These are phyloP conservation scores for Scaptomyza pallida DNA, from an alignment of 1,140 invertebrate genomes.

Conservation along the genomic window DNA sequence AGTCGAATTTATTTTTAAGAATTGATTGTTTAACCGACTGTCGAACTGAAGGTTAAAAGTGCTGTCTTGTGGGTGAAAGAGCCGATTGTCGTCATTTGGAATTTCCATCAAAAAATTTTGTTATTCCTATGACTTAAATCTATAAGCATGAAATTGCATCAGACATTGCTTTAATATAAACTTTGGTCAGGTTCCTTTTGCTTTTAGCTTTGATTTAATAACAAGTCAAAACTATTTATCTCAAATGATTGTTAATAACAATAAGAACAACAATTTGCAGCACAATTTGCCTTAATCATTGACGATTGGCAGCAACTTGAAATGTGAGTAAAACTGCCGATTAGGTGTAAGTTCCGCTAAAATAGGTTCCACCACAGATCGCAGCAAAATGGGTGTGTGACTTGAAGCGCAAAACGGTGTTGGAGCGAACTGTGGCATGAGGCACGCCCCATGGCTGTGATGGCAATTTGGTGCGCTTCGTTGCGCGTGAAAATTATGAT, in stretches of 20 bases:
- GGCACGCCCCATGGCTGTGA: slow-evolving; percentile 58
- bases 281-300: background rate
- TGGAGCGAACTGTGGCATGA: slow-evolving; percentile 63
- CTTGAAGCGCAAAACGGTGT: background rate
- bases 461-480: slow-evolving; percentile 75
- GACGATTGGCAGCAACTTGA: background rate
- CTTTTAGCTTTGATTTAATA: too few species aligned
- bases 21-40: slow-evolving; percentile 27
- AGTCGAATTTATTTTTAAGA: slow-evolving; percentile 11
- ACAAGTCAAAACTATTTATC: background rate
- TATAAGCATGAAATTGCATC: background rate
- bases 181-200: too few species aligned
- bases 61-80: slow-evolving; percentile 1
- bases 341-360: slow-evolving; percentile 22
- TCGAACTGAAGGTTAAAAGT: slow-evolving; percentile 13
- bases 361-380: background rate
- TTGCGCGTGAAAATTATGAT: slow-evolving; percentile 81
- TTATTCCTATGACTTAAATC: too few species aligned
- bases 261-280: background rate
- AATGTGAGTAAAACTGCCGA: slow-evolving; percentile 6
- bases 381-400: slow-evolving; percentile 21
- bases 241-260: background rate
- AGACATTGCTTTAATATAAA: too few species aligned
- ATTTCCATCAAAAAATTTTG: background rate
- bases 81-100: background rate